Conservation (phyloP, 2,113 vertebrate species). For the Vimba vimba region DNA sequence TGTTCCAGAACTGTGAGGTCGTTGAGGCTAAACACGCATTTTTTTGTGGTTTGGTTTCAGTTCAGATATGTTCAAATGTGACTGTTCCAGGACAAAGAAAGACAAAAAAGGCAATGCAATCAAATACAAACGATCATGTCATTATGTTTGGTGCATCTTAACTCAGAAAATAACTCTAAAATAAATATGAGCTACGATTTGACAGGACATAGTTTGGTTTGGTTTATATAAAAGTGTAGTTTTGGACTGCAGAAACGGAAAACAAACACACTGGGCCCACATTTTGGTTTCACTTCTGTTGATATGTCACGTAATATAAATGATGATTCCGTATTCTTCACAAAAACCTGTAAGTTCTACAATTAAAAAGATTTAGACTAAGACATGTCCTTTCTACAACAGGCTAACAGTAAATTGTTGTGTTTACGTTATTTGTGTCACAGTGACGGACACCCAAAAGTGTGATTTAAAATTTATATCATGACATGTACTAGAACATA, state of each 20-base stretch:
- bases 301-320: background rate
- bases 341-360: background rate
- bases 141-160: background rate
- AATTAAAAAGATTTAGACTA: conserved; percentile 16
- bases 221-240: conserved; percentile 30
- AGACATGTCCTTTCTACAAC: conserved; percentile 6
- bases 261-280: conserved; percentile 10
- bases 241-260: background rate
- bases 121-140: background rate
- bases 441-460: background rate
- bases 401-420: conserved; percentile 28
- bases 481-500: conserved; percentile 23
- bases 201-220: background rate
- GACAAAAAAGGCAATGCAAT: conserved; percentile 12
- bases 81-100: conserved; percentile 5
- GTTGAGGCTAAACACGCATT: conserved; percentile 68
- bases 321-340: background rate
- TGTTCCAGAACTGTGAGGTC: background rate
- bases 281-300: conserved; percentile 17
- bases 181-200: background rate
- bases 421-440: conserved; percentile 19
- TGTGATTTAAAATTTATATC: background rate
- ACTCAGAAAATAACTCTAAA: background rate
- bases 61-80: conserved; percentile 67
- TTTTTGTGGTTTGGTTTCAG: conserved; percentile 72